Evolutionary conservation across 2,113 vertebrate species (phyloP), one percentile per base, ranked within the genome.

Genomic region (Aegotheles bennettii): DNA sequence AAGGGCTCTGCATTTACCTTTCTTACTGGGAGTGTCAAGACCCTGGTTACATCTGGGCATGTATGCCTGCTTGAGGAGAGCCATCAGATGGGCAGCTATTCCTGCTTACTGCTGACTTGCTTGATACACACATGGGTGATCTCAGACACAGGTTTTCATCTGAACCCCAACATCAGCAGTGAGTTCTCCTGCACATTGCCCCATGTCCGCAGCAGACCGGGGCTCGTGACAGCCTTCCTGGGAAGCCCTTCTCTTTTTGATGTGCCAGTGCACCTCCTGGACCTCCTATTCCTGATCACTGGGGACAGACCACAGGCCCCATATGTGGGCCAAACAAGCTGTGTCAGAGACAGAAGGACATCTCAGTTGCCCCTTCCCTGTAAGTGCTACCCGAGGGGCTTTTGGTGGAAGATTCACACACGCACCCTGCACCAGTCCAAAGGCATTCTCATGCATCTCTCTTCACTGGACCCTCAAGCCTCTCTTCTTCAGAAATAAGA

Each of bases 121-220:
- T 36, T 47, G 7, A 1, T 14, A 25, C 20, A 42, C 71, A 48
- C 1, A 0, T 2, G 13, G 25, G 25, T 16, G 3, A 61, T 9
- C 40, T 33, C 2, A 0, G 61, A 14, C 43, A 42, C 21, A 17
- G 9, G 19, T 45, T 67, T 53, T 29, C 29, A 21, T 7, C 59
- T 18, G 28, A 77, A 19, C 25, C 60, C 56, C 17, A 3, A 24
- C 48, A 20, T 7, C 38, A 29, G 38, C 54, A 63, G 43, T 0
- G 1, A 86, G 20, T 14, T 2, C 31, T 81, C n/a, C 67, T 53
- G 64, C 3, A 51, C 28, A 2, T 11, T 12, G 33, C 24, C 33
- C 23, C 6, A 2, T 19, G 7, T 21, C 43, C 5, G 0, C 57
- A 43, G 59, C 73, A 78, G 38, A n/a, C 6, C 2, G 0, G 23